Conservation (phyloP, 2,113 vertebrate species). For the Phrynosoma platyrhinos region DNA sequence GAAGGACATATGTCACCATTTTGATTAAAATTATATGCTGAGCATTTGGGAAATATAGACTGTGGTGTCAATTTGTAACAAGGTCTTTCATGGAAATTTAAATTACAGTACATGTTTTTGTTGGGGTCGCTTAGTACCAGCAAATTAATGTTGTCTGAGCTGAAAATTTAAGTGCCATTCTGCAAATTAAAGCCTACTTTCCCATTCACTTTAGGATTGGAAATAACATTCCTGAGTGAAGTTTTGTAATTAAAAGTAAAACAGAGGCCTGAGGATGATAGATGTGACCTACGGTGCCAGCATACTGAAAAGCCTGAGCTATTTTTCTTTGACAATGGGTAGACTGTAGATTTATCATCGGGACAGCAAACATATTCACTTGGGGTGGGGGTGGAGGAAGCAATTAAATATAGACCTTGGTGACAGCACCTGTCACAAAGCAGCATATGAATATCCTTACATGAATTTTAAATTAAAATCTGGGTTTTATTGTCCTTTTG, state of each 20-base stretch:
- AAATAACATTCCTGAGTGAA: conserved; percentile 70
- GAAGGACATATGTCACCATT: neutral
- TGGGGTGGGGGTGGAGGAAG: conserved; percentile 53
- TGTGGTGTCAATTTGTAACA: conserved; percentile 10
- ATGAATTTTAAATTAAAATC: conserved; percentile 61
- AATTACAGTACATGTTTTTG: conserved; percentile 36
- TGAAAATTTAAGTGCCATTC: conserved; percentile 63
- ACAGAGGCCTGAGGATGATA: conserved; percentile 67
- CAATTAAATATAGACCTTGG: conserved; percentile 55
- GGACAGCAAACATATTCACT: conserved; percentile 63
- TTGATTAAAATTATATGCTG: neutral
- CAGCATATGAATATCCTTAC: conserved; percentile 65
- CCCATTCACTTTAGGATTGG: conserved; percentile 68
- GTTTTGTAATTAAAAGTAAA: conserved; percentile 73
- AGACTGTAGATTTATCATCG: conserved; percentile 70
- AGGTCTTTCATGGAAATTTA: conserved; percentile 31
- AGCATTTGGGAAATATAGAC: neutral
- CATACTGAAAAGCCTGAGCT: conserved; percentile 50
- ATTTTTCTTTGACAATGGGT: conserved; percentile 59
- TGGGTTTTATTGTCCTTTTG: conserved; percentile 52
- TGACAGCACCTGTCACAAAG: conserved; percentile 69
- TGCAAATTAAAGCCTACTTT: conserved; percentile 74
- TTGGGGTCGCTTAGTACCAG: conserved; percentile 46
- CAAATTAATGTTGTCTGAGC: conserved; percentile 62
- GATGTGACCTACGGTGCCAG: conserved; percentile 54